Evolutionary conservation across 2,113 vertebrate genomes (phyloP).

Genomic region (Peromyscus leucopus): DNA sequence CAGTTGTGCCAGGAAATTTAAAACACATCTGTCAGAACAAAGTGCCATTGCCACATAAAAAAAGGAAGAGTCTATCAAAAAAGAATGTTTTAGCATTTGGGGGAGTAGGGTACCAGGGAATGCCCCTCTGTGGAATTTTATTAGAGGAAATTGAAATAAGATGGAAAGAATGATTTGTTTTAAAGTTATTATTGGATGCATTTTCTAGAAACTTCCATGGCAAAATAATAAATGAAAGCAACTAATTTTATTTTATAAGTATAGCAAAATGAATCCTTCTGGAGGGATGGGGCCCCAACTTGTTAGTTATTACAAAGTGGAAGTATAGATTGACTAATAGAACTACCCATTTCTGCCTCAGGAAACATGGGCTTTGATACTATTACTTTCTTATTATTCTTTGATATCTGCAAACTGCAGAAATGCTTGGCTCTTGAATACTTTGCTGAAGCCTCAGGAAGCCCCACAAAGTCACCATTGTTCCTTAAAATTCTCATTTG

Average conservation of each 20-base stretch:
- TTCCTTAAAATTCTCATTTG: conserved; percentile 47
- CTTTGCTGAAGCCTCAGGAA: background rate
- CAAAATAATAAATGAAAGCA: conserved; percentile 64
- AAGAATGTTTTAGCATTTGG: conserved; percentile 63
- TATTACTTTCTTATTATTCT: conserved; percentile 29
- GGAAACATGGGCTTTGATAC: background rate
- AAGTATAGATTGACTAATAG: conserved; percentile 4
- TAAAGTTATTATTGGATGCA: conserved; percentile 53
- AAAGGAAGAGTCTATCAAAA: conserved; percentile 17
- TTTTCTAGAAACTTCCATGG: conserved; percentile 65
- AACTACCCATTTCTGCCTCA: background rate
- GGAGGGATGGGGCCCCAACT: background rate
- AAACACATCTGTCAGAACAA: conserved; percentile 80
- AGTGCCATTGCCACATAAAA: conserved; percentile 54
- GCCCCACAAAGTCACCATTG: background rate
- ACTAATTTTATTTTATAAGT: conserved; percentile 71
- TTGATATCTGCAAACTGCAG: conserved; percentile 31
- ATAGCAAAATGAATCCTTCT: background rate
- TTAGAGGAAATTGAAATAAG: conserved; percentile 68
- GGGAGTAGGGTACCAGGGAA: conserved; percentile 51
- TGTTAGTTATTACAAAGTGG: background rate
- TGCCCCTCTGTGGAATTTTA: conserved; percentile 46
- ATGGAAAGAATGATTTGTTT: conserved; percentile 72
- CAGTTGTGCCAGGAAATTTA: conserved; percentile 69
- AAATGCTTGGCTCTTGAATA: background rate